Base-by-base conservation (phyloP, 2,888 invertebrate genomes). In the Pandemis cinnamomeana region DNA sequence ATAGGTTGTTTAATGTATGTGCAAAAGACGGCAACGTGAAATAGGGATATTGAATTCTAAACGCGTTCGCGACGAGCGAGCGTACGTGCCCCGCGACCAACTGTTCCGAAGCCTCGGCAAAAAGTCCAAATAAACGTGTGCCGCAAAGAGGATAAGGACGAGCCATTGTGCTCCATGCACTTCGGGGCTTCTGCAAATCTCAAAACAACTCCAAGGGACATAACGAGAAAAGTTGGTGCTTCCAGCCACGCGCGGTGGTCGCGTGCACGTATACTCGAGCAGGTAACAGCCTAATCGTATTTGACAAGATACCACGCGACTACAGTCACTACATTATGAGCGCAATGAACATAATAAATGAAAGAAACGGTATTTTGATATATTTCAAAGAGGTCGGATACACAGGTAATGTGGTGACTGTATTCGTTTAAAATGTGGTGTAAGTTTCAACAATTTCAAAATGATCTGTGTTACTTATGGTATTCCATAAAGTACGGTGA, bases 11-110 rank as follows among this genome's bases (percentile, higher is more conserved):
- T 86, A 88, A 86, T 83, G 80, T 86, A 76, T 78, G 85, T 86
- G 85, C 81, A 84, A 84, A 87, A 87, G 85, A 86, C 83, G 87
- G 85, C 83, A 82, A 86, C 85, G 84, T 85, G 84, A 87, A 91
- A 86, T 86, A 85, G 83, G 84, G 83, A 89, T 90, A 92, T 91
- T 91, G 90, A 91, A 92, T 92, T 91, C 92, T 82, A 86, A 87
- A 86, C 90, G 90, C 88, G 90, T 91, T 83, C 82, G 75, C 84
- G 83, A 82, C 84, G 85, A 86, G 86, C 85, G 84, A 86, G 82
- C 80, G 89, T 87, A 92, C 92, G 91, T 92, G 91, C 82, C 81
- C 71, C 82, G 83, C 87, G 87, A 88, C 87, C 89, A 85, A 86
- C 87, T 85, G 86, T 84, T 88, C 83, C 78, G 82, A 79, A 84